Evolutionary conservation across 2,888 invertebrate genomes (phyloP).

Genomic region (Euzophera pinguis): DNA sequence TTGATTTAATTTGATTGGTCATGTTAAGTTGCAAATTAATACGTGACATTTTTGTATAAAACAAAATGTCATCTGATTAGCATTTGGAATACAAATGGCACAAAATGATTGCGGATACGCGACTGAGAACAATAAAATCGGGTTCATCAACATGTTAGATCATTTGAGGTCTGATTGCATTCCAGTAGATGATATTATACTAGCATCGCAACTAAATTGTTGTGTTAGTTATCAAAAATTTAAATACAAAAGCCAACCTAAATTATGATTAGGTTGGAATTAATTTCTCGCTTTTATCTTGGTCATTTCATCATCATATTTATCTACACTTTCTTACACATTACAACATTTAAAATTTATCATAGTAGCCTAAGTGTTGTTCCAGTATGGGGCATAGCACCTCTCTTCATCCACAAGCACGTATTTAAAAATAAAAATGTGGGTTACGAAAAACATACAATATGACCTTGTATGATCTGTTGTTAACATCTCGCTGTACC

Average conservation of each 20-base stretch:
- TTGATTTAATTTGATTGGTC: neutral
- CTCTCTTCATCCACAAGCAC: too few relatives aligned
- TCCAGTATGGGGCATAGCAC: too few relatives aligned
- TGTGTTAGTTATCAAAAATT: too few relatives aligned
- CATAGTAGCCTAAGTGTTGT: too few relatives aligned
- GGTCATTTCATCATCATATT: too few relatives aligned
- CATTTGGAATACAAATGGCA: constrained; percentile 25
- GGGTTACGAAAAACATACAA: neutral
- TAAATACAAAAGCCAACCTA: too few relatives aligned
- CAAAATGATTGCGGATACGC: constrained; percentile 34
- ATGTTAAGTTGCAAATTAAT: neutral
- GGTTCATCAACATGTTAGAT: constrained; percentile 41
- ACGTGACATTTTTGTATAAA: constrained; percentile 20
- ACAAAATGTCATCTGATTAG: constrained; percentile 27
- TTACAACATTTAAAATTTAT: too few relatives aligned
- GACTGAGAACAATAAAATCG: constrained; percentile 34
- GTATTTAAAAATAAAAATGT: neutral
- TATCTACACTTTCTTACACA: too few relatives aligned
- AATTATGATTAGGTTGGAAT: too few relatives aligned
- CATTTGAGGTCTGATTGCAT: neutral
- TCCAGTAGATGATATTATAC: neutral
- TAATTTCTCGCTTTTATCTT: too few relatives aligned
- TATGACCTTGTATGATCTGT: neutral
- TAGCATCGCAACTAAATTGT: neutral
- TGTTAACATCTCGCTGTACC: constrained; percentile 18